Percentiles rank a stretch among this genome's conserved stretches.
These are phyloP conservation scores for Diadophis punctatus DNA, from an alignment of 2,113 vertebrate species.

Conservation along the genomic window DNA sequence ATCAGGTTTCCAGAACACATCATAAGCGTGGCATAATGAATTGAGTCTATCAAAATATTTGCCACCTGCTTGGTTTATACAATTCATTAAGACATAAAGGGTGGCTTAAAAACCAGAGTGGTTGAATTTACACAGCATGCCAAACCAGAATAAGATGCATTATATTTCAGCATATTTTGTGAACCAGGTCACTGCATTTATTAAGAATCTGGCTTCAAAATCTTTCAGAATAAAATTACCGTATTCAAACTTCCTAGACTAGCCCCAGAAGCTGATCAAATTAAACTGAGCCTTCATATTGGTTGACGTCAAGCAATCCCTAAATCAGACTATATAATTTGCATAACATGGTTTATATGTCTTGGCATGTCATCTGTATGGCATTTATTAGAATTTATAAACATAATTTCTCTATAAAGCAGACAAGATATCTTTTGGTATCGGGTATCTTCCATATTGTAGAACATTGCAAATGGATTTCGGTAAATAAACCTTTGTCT, in stretches of 20 bases:
- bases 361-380: background rate
- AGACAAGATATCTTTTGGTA: conserved; percentile 11
- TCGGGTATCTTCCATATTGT: conserved; percentile 25
- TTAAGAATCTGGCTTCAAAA: background rate
- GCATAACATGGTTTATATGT: background rate
- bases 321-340: background rate
- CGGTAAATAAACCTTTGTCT: background rate
- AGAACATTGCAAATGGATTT: conserved; percentile 15
- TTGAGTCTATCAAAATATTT: background rate
- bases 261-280: background rate
- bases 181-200: background rate
- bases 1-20: background rate
- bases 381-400: conserved; percentile 3
- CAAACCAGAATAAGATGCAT: background rate
- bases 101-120: background rate
- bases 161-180: background rate
- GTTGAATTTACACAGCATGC: background rate
- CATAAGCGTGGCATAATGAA: background rate
- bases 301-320: background rate
- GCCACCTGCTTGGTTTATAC: background rate
- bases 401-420: conserved; percentile 4
- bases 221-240: background rate
- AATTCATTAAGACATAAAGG: background rate
- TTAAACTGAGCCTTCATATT: background rate
- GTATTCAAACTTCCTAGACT: background rate